Conservation (phyloP, 2,113 vertebrate species). For the Heloderma charlesbogerti region DNA sequence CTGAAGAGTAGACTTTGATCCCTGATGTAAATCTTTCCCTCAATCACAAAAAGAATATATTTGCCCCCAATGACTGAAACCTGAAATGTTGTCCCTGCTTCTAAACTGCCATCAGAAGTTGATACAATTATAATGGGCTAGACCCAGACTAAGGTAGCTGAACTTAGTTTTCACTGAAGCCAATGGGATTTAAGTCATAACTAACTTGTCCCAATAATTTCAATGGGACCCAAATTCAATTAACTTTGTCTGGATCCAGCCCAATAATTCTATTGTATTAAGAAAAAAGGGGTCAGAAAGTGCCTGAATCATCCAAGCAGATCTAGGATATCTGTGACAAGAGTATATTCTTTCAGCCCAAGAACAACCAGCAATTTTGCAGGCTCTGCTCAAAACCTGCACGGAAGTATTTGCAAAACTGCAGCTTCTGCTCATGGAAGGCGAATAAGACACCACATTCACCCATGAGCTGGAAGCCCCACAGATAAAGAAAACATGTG, state of each 20-base stretch:
- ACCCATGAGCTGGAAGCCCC: neutral
- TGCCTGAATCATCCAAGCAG: neutral
- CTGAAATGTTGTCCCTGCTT: too few relatives aligned
- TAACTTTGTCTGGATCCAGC: neutral
- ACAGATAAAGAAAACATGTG: neutral
- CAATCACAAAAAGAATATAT: too few relatives aligned
- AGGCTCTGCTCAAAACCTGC: neutral
- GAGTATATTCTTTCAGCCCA: neutral
- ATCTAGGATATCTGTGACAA: neutral
- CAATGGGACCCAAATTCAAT: neutral
- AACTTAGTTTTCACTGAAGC: too few relatives aligned
- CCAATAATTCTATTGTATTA: neutral
- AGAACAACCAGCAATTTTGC: neutral
- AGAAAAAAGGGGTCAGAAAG: neutral
- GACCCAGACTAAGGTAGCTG: too few relatives aligned
- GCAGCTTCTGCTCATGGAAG: neutral
- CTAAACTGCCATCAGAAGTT: too few relatives aligned
- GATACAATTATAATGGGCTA: too few relatives aligned
- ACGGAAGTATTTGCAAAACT: neutral
- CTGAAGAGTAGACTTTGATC: too few relatives aligned
- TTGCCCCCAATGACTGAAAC: too few relatives aligned
- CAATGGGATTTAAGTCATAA: too few relatives aligned
- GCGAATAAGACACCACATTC: too few relatives aligned
- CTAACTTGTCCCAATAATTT: neutral
- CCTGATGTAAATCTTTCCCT: too few relatives aligned